Base-by-base conservation (phyloP, 2,888 invertebrate species). In the Phalangium opilio region DNA sequence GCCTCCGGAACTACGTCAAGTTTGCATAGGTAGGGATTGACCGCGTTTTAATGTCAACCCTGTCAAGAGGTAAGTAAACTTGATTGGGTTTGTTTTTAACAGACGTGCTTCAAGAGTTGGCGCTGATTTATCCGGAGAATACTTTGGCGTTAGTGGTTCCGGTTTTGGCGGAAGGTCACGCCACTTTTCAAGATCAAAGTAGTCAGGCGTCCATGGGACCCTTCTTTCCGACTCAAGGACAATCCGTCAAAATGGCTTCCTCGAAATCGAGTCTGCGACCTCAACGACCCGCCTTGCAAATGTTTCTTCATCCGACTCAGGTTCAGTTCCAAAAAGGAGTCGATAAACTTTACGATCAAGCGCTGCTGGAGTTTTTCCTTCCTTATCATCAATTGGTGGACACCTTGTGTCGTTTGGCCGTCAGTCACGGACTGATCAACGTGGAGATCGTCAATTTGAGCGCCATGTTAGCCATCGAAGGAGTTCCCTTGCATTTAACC, bases 381-480 rank as follows among this genome's bases (percentile, higher is more conserved):
- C 89, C 89, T 0, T 91, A 91, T 66, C 90, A 91, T 64, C 80
- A 80, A 61, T 80, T 91, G 53, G 79, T 91, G 46, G 90, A 91
- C 69, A 72, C 80, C 57, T 71, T 81, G 71, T 83, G 89, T 67
- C 77, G 90, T 39, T 77, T 90, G 62, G 89, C 90, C 49, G 82
- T 90, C 51, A 83, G 82, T 63, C 81, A 84, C 59, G 83, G 86
- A 60, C 81, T 81, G 60, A 77, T 91, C 68, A 82, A 82, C 44
- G 84, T 87, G 61, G 79, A 82, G 45, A 73, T 91, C 56, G 81
- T 91, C 50, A 79, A 81, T 62, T 70, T 91, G 55, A 85, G 86
- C 63, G 83, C 84, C 47, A 77, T 89, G 73, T 81, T 90, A 44
- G 91, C 89, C 49, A 81, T 85, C 56, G 91, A 93, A 70, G 89